These are phyloP conservation scores for Smithornis capensis DNA, from an alignment of 2,113 vertebrate species.

Conservation along the genomic window DNA sequence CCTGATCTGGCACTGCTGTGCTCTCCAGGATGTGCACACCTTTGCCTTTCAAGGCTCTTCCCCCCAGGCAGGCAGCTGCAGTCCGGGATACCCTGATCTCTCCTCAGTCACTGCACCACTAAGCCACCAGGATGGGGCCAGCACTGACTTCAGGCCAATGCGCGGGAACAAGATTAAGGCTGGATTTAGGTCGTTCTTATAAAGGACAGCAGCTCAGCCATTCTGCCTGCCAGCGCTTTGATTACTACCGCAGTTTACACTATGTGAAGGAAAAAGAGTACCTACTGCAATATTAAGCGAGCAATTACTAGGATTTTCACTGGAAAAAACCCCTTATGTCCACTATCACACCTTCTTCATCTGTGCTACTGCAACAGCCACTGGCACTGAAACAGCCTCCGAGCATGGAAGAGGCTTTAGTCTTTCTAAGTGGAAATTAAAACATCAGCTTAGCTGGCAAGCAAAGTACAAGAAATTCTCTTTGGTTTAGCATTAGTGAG, in stretches of 20 bases:
- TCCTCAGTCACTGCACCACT: rapidly evolving
- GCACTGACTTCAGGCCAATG: neutral
- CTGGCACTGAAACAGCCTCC: neutral
- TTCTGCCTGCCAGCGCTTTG: neutral
- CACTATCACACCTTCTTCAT: neutral
- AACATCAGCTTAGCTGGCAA: neutral
- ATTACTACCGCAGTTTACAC: neutral
- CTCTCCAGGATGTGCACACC: rapidly evolving
- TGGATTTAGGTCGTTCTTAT: constrained; percentile 36
- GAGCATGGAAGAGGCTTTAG: neutral
- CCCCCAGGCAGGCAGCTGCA: rapidly evolving
- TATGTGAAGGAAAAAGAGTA: neutral
- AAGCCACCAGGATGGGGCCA: neutral
- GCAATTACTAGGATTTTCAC: neutral
- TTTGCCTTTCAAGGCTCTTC: neutral
- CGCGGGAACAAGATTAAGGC: neutral
- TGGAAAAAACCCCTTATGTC: rapidly evolving
- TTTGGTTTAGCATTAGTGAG: neutral
- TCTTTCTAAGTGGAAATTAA: constrained; percentile 12
- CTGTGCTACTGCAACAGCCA: neutral
- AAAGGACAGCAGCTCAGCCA: neutral
- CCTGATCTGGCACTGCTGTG: rapidly evolving
- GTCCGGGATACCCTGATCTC: rapidly evolving
- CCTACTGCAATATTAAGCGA: neutral
- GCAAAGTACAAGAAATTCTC: neutral